These are phyloP conservation scores for Conomelus anceps DNA, from an alignment of 2,888 invertebrate genomes.

Conservation along the genomic window DNA sequence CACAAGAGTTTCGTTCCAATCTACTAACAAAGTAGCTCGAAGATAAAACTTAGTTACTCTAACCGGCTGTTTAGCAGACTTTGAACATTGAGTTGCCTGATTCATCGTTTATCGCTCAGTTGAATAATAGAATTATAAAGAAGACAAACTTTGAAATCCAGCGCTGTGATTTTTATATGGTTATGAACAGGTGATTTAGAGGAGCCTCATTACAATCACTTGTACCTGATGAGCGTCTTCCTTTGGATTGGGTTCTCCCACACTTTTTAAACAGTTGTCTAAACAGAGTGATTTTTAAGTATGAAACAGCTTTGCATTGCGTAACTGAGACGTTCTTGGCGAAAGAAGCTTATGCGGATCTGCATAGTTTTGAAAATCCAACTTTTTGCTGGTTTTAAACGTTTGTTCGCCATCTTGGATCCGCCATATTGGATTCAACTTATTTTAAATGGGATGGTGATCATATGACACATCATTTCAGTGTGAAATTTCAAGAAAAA, in stretches of 20 bases:
- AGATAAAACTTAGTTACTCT: background rate
- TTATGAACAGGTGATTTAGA: background rate
- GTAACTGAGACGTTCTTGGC: no score
- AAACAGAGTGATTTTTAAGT: background rate
- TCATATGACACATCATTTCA: no score
- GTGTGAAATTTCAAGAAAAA: no score
- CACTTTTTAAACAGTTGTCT: background rate
- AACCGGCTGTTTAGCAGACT: background rate
- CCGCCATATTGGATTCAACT: no score
- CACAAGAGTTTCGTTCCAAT: background rate
- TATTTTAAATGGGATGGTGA: no score
- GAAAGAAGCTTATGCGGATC: no score
- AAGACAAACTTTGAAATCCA: background rate
- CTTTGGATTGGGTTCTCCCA: background rate
- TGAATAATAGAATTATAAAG: background rate
- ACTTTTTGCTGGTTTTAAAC: no score
- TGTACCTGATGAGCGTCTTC: background rate
- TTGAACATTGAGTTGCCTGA: background rate
- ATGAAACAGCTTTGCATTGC: no score
- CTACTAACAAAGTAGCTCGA: background rate
- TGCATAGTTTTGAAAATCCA: no score
- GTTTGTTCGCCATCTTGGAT: no score
- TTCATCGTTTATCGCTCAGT: background rate
- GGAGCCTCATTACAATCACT: background rate
- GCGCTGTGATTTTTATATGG: background rate